Evolutionary conservation across 2,113 vertebrate genomes (phyloP).

Genomic region (Rhinichthys klamathensis): DNA sequence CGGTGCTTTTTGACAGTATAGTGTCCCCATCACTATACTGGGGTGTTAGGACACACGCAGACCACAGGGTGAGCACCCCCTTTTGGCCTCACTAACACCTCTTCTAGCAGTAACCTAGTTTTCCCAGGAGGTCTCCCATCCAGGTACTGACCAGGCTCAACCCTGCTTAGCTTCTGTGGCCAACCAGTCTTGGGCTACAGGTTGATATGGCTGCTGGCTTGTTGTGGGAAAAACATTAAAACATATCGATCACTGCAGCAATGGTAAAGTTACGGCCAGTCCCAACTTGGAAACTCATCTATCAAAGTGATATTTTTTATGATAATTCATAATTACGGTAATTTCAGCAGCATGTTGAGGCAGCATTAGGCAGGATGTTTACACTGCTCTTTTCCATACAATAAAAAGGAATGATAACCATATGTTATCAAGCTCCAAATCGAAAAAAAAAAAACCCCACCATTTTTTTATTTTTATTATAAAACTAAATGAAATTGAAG

Average conservation of each 20-base stretch:
- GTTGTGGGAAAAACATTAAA: background rate
- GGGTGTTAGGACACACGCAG: no score
- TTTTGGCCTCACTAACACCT: no score
- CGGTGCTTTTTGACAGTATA: no score
- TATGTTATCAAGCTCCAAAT: background rate
- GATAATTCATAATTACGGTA: background rate
- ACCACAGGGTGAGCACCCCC: no score
- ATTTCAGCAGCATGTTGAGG: background rate
- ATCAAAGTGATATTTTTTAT: background rate
- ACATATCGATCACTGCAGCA: background rate
- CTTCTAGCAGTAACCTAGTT: no score
- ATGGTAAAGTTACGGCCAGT: background rate
- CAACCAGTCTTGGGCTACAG: no score
- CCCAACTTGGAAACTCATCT: background rate
- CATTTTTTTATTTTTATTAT: background rate
- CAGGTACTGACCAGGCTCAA: no score
- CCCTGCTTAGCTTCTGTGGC: no score
- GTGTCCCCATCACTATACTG: no score
- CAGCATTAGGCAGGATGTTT: background rate
- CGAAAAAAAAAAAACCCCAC: background rate
- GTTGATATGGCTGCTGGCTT: no score
- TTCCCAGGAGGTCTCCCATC: no score
- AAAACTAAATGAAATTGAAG: background rate
- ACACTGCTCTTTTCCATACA: background rate
- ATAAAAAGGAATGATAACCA: background rate